Base-by-base conservation (phyloP, 2,797 vertebrate genomes). In the Hemibagrus guttatus region DNA sequence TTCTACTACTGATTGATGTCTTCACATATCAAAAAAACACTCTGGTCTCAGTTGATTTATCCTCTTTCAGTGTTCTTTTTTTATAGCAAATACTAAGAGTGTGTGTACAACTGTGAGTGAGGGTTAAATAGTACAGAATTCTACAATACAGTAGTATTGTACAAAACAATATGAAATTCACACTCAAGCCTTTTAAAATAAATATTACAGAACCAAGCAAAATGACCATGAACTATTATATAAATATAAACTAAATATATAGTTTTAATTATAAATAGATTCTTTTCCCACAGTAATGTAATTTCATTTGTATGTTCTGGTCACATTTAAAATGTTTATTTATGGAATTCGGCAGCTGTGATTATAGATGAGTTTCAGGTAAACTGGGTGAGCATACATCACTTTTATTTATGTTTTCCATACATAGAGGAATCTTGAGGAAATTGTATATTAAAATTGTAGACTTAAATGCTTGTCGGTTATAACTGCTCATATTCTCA, bases 1-100 rank as follows among this genome's bases (percentile, higher is more conserved):
- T 66, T 95, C 95, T 94, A 94, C 94, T 92, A 90, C 87, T 95
- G 95, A 96, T 94, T 93, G 78, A 21, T 69, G 68, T 42, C 72
- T 83, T 61, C 23, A 72, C 17, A 39, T 1, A 19, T 26, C 39
- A 13, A 23, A 54, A 66, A 23, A 61, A 54, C 26, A 39, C 35
- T 39, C 72, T 87, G 72, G 83, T 71, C 42, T 63, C 31, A 35
- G 42, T 23, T 75, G 59, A 66, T 64, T 79, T 79, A 69, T 72
- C 28, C 6, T 64, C 81, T 66, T 69, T 69, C 8, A 69, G 31
- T 69, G 31, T 69, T 39, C 19, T 64, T 16, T 39, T 31, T 39
- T 69, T 11, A 39, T 39, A 39, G 19, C 14, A 31, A 31, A 66
- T 13, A 35, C 16, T 39, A 69, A 69, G 7, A 69, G 68, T 39